Base-by-base conservation (phyloP, 2,113 vertebrate genomes). In the Melanocharis versteri region DNA sequence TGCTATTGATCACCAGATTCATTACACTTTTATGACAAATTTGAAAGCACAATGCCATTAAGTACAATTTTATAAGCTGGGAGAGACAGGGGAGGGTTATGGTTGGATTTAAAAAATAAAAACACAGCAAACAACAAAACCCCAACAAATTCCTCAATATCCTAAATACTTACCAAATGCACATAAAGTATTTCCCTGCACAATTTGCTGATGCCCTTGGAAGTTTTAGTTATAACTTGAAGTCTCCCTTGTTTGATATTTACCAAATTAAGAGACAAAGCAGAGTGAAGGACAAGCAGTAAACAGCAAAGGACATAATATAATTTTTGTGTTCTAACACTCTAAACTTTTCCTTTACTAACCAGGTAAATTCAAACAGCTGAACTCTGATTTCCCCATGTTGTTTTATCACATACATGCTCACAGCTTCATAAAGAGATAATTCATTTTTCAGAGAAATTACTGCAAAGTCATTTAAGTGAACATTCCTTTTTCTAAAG, bases 1-100 rank as follows among this genome's bases (percentile, higher is more conserved):
- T 69, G 54, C 27, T 96, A 97, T 96, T 95, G 95, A 97, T 96
- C 94, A 95, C 51, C 66, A 83, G 85, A 87, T 92, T 95, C 92
- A 95, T 97, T 94, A 95, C 72, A 75, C 21, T 95, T 94, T 93
- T 92, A 96, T 82, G 95, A 83, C 86, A 94, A 83, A 71, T 94
- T 64, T 79, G 90, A 95, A 95, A 93, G 86, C 92, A 88, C 68
- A 80, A 26, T n/a, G 73, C 96, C 93, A 96, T 95, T 95, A 96
- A 66, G 78, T 83, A 92, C 66, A 83, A 77, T 71, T 35, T 37
- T 71, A 15, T 57, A 83, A 91, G 37, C 45, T 94, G 44, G 58
- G 51, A 58, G 44, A 89, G 68, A 83, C 64, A 88, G 33, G 42
- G 9, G 15, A 62, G 9, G 68, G 39, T 80, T 83, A 54, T 48